Evolutionary conservation across 2,797 vertebrate species (phyloP).

Genomic region (Takifugu ocellatus): DNA sequence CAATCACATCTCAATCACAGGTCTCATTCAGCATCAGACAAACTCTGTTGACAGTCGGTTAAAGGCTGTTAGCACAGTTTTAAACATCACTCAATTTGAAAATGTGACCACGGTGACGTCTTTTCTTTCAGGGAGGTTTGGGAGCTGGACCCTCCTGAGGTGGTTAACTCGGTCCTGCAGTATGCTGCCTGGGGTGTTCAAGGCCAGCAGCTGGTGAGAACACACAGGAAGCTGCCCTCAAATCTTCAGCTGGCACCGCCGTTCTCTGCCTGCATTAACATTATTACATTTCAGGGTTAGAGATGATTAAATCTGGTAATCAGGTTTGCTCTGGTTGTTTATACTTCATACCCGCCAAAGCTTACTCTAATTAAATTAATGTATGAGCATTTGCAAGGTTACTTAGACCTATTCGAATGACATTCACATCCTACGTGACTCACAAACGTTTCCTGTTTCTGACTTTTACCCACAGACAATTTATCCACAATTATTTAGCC

Average conservation of each 20-base stretch:
- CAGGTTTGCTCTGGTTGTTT: not conserved
- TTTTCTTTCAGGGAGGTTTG: slow-evolving; percentile 66
- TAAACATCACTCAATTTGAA: no score
- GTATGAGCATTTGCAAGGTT: not conserved
- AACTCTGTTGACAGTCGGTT: no score
- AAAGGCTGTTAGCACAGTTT: no score
- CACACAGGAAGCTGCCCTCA: not conserved
- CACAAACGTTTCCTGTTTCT: no score
- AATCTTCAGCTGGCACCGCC: not conserved
- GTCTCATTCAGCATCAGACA: no score
- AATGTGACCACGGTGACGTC: not conserved
- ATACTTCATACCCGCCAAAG: not conserved
- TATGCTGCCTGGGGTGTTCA: slow-evolving; percentile 76
- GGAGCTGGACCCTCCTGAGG: slow-evolving; percentile 77
- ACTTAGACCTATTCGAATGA: not conserved
- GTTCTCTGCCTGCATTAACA: not conserved
- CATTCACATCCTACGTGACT: not conserved
- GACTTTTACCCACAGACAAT: no score
- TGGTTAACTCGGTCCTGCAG: slow-evolving; percentile 75
- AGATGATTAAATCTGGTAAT: not conserved
- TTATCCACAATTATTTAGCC: no score
- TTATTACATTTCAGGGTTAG: not conserved
- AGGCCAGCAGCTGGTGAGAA: slow-evolving; percentile 72
- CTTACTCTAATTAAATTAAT: not conserved
- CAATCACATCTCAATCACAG: no score